Evolutionary conservation across 2,888 invertebrate species (phyloP).

Genomic region (Pegoplata infirma): DNA sequence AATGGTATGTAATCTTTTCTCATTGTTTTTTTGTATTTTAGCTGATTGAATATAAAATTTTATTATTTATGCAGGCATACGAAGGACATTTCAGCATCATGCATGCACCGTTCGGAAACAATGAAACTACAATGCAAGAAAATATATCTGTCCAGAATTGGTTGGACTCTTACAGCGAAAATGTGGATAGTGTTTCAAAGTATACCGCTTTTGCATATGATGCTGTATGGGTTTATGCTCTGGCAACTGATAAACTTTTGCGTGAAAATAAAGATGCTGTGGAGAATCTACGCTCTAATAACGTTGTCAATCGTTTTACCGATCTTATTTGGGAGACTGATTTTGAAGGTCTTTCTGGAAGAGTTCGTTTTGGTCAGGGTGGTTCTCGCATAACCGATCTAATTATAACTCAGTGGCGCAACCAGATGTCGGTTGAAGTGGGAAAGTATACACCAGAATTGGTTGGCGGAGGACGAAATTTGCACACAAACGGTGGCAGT

Average conservation of each 20-base stretch:
- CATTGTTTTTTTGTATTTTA: neutral
- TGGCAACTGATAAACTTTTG: slow-evolving; percentile 83
- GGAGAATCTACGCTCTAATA: slow-evolving; percentile 65
- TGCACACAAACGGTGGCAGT: slow-evolving; percentile 79
- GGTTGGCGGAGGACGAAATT: slow-evolving; percentile 70
- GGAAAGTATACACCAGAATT: slow-evolving; percentile 81
- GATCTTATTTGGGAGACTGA: slow-evolving; percentile 83
- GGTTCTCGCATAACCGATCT: slow-evolving; percentile 83
- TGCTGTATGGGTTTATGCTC: slow-evolving; percentile 89
- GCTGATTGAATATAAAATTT: neutral
- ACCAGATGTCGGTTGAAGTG: slow-evolving; percentile 79
- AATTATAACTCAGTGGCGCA: slow-evolving; percentile 81
- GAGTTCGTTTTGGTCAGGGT: slow-evolving; percentile 84
- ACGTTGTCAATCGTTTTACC: slow-evolving; percentile 78
- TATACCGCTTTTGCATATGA: slow-evolving; percentile 90
- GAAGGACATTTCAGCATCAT: slow-evolving; percentile 86
- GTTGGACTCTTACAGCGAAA: slow-evolving; percentile 69
- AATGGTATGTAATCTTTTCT: slow-evolving; percentile 73
- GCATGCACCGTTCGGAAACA: slow-evolving; percentile 82
- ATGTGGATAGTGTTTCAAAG: slow-evolving; percentile 77
- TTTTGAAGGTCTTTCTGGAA: slow-evolving; percentile 87
- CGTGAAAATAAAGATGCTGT: slow-evolving; percentile 76
- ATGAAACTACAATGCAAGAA: slow-evolving; percentile 81
- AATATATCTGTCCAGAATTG: slow-evolving; percentile 83
- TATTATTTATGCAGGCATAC: slow-evolving; percentile 79